Conservation (phyloP, 2,888 invertebrate species). For the Morpho achilles region DNA sequence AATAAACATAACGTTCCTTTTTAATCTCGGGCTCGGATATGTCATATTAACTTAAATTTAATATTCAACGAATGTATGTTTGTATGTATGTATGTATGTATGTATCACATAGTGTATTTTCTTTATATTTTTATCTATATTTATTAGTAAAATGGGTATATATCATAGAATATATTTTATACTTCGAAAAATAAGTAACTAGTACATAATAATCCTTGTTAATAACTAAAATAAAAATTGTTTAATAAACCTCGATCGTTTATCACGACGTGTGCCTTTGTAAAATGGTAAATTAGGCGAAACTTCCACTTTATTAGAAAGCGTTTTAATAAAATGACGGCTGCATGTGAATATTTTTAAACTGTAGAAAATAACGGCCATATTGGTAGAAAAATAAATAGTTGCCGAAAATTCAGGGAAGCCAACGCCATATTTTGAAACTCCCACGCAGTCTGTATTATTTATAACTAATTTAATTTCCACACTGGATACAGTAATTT, state of each 20-base stretch:
- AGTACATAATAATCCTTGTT: too few relatives aligned
- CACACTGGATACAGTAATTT: conserved; percentile 41
- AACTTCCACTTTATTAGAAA: not conserved
- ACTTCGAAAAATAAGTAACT: too few relatives aligned
- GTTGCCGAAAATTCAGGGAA: conserved; percentile 43
- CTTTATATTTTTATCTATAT: too few relatives aligned
- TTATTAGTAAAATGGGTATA: too few relatives aligned
- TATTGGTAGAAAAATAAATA: conserved; percentile 46
- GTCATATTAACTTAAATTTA: not conserved
- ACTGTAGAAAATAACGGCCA: conserved; percentile 45
- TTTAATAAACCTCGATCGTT: not conserved
- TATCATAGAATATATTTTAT: too few relatives aligned
- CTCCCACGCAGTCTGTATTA: conserved; percentile 50
- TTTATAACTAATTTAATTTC: conserved; percentile 55
- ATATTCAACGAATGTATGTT: too few relatives aligned
- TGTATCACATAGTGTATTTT: too few relatives aligned
- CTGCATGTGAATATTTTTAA: conserved; percentile 50
- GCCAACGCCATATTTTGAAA: conserved; percentile 50
- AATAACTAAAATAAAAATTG: too few relatives aligned
- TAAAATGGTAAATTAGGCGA: conserved; percentile 13
- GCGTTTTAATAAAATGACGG: conserved; percentile 1
- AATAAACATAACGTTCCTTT: conserved; percentile 60
- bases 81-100: too few relatives aligned
- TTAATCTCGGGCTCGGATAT: conserved; percentile 5
- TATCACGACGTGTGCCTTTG: not conserved